A percentile compares a stretch with the other conserved stretches of the same genome.
phyloP scores from a whole-genome alignment of 2,888 invertebrate species.

The Ichneumoninae sp. region DNA sequence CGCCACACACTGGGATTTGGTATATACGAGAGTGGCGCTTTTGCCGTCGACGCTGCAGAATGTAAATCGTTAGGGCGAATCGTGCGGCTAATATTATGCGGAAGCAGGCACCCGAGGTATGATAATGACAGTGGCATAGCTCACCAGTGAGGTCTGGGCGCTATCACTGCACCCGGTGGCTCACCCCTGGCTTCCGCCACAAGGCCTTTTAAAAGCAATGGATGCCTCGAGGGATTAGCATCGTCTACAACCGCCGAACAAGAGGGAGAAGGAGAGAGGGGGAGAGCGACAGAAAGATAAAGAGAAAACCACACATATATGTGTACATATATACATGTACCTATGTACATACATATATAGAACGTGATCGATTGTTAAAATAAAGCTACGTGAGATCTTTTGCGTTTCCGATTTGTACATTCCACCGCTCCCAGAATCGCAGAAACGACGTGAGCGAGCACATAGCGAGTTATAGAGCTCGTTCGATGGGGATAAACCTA shows the following conservation, averaged over 20 bases:
- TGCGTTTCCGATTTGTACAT: constrained; percentile 27
- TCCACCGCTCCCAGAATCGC: not conserved
- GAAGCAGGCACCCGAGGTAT: constrained; percentile 76
- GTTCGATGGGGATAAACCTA: constrained; percentile 10
- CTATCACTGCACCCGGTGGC: constrained; percentile 70
- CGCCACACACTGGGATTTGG: constrained; percentile 7
- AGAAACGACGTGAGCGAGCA: not conserved
- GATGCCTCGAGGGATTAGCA: constrained; percentile 56
- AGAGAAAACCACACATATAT: constrained; percentile 2
- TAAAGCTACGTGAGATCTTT: constrained; percentile 2
- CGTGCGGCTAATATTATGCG: constrained; percentile 75
- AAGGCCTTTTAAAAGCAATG: constrained; percentile 57
- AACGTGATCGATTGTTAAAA: constrained; percentile 12
- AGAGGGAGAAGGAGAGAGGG: not conserved
- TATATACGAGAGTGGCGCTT: constrained; percentile 33
- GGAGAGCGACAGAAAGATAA: not conserved
- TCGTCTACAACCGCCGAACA: constrained; percentile 39
- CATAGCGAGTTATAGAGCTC: not conserved
- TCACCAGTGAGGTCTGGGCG: constrained; percentile 69
- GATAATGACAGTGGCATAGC: constrained; percentile 75
- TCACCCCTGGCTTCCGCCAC: constrained; percentile 63
- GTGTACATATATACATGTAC: not conserved
- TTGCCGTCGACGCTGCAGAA: constrained; percentile 67
- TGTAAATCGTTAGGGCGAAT: constrained; percentile 75
- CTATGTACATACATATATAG: not conserved